These are phyloP conservation scores for Plectrocnemia conspersa DNA, from an alignment of 1,140 invertebrate genomes.

Conservation along the genomic window DNA sequence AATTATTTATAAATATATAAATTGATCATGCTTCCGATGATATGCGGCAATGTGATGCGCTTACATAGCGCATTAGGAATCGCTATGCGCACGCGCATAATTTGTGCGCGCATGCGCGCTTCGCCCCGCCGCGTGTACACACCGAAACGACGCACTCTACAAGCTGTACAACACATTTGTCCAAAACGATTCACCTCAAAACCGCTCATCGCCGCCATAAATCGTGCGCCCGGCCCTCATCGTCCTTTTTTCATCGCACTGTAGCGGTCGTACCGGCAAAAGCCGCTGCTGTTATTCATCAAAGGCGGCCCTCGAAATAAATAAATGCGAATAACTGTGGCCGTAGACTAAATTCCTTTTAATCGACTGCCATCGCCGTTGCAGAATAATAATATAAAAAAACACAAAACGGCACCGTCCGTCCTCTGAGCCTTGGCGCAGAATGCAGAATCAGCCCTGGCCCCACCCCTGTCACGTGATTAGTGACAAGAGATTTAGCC, in stretches of 20 bases:
- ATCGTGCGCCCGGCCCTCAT: conserved; percentile 21
- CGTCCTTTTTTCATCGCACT: conserved; percentile 20
- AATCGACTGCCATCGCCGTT: conserved; percentile 31
- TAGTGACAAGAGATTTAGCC: no score
- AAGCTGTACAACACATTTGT: conserved; percentile 34
- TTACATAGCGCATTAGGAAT: no score
- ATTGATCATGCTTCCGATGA: no score
- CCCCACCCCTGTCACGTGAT: not conserved
- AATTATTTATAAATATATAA: no score
- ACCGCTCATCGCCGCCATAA: conserved; percentile 31
- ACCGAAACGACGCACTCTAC: conserved; percentile 3
- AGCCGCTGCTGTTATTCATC: conserved; percentile 31
- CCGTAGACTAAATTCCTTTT: conserved; percentile 36
- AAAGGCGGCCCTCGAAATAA: conserved; percentile 31
- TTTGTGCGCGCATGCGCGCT: not conserved
- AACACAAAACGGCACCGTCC: conserved; percentile 23
- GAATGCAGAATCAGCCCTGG: conserved; percentile 25
- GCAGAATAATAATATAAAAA: no score
- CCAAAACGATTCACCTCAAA: conserved; percentile 34
- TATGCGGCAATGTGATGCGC: no score
- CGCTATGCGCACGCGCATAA: no score
- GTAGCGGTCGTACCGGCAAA: conserved; percentile 22
- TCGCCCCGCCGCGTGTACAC: not conserved
- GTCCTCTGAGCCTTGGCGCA: conserved; percentile 15
- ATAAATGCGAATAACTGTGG: conserved; percentile 35